phyloP scores from a whole-genome alignment of 2,797 vertebrate species.

The Adrianichthys oophorus region DNA sequence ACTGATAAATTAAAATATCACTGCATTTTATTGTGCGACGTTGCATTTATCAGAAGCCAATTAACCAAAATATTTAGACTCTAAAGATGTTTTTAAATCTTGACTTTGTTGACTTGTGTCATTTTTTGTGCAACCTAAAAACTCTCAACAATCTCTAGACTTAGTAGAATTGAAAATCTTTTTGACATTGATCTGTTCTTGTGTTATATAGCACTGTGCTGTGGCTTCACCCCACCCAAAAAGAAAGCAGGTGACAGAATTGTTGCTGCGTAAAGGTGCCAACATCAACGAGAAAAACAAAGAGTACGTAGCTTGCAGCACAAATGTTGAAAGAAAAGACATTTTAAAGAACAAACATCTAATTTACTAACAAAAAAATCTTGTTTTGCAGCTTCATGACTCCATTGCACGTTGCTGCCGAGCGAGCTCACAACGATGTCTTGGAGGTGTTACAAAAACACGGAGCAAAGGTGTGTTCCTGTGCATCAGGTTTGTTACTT shows the following conservation, averaged over 20 bases:
- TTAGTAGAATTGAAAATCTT: too few relatives aligned
- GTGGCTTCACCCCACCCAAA: constrained; percentile 96
- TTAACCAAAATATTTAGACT: too few relatives aligned
- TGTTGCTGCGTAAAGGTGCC: constrained; percentile 94
- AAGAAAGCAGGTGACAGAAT: constrained; percentile 93
- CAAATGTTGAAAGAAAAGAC: too few relatives aligned
- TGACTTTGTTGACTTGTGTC: too few relatives aligned
- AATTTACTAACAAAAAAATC: too few relatives aligned
- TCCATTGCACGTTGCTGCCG: constrained; percentile 91
- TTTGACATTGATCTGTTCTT: not conserved
- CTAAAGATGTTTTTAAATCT: too few relatives aligned
- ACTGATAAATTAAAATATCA: too few relatives aligned
- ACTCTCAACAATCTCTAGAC: too few relatives aligned
- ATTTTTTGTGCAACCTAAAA: too few relatives aligned
- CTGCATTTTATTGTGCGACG: too few relatives aligned
- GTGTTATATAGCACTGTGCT: constrained; percentile 86
- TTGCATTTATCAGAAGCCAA: too few relatives aligned
- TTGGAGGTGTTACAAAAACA: constrained; percentile 98
- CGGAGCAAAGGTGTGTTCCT: constrained; percentile 85
- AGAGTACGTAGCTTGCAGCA: constrained; percentile 81
- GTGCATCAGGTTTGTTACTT: not conserved
- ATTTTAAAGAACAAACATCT: too few relatives aligned
- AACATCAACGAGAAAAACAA: constrained; percentile 99
- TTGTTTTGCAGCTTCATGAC: constrained; percentile 88
- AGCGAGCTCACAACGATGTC: constrained; percentile 95